Evolutionary conservation across 2,113 vertebrate genomes (phyloP).

Genomic region (Pteronura brasiliensis): DNA sequence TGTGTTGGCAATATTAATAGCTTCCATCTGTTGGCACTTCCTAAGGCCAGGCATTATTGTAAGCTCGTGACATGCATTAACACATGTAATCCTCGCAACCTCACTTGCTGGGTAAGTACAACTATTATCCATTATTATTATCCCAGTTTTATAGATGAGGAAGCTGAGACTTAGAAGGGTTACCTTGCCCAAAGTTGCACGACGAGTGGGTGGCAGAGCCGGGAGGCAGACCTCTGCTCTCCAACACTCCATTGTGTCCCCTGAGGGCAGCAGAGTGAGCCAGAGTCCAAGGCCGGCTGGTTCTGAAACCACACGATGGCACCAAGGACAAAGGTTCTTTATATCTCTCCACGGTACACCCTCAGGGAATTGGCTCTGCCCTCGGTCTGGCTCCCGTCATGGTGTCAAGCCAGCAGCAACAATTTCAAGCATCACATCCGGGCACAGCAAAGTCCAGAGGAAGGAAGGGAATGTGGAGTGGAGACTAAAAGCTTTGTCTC

Average conservation of each 20-base stretch:
- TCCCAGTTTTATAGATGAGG: background rate
- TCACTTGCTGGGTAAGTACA: background rate
- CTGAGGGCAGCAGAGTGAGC: background rate
- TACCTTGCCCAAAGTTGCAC: background rate
- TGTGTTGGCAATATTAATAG: slow-evolving; percentile 24
- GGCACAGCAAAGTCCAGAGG: background rate
- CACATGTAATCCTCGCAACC: background rate
- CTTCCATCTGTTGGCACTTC: slow-evolving; percentile 7
- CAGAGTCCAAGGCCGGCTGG: background rate
- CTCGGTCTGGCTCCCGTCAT: background rate
- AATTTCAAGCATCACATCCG: background rate
- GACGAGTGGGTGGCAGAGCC: background rate
- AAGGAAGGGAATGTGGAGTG: background rate
- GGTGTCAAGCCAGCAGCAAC: background rate
- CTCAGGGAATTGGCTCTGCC: background rate
- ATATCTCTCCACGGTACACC: background rate
- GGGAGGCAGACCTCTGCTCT: background rate
- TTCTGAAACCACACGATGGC: background rate
- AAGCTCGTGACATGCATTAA: background rate
- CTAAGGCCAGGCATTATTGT: background rate
- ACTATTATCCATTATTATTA: background rate
- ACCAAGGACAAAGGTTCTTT: too few relatives aligned
- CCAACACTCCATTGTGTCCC: background rate
- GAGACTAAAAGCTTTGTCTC: background rate
- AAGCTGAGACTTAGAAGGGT: background rate